Percentiles rank a stretch among this genome's conserved stretches.
Evolutionary conservation across 2,888 invertebrate genomes (phyloP).

Genomic region (Ametastegia equiseti): DNA sequence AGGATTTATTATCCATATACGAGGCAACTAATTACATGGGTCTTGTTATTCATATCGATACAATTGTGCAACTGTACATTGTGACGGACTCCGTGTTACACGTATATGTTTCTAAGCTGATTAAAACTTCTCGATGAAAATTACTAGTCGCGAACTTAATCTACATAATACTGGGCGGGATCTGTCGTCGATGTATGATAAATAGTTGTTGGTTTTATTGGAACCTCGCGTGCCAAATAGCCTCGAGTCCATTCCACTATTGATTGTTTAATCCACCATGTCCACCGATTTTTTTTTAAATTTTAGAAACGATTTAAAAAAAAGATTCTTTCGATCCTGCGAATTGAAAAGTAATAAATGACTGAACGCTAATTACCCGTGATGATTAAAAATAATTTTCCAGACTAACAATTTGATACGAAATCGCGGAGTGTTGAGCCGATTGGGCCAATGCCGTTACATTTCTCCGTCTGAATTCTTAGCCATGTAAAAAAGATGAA

Average conservation of each 20-base stretch:
- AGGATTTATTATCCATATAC: not conserved
- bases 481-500: not conserved
- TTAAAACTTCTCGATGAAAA: conserved; percentile 6
- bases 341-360: no score
- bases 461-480: conserved; percentile 4
- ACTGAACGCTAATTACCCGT: no score
- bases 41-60: not conserved
- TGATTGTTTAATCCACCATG: no score
- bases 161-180: not conserved
- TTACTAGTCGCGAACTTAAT: conserved; percentile 10
- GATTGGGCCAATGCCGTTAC: not conserved
- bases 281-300: no score
- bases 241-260: not conserved
- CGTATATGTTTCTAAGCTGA: not conserved
- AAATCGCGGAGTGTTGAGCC: not conserved
- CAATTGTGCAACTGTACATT: not conserved
- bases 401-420: no score
- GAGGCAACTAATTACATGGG: no score
- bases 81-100: not conserved
- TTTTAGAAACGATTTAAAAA: no score
- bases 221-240: not conserved
- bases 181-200: not conserved
- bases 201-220: not conserved
- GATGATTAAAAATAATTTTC: no score
- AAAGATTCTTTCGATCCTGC: no score